These are phyloP conservation scores for Phalangium opilio DNA, from an alignment of 2,888 invertebrate genomes.

Conservation along the genomic window DNA sequence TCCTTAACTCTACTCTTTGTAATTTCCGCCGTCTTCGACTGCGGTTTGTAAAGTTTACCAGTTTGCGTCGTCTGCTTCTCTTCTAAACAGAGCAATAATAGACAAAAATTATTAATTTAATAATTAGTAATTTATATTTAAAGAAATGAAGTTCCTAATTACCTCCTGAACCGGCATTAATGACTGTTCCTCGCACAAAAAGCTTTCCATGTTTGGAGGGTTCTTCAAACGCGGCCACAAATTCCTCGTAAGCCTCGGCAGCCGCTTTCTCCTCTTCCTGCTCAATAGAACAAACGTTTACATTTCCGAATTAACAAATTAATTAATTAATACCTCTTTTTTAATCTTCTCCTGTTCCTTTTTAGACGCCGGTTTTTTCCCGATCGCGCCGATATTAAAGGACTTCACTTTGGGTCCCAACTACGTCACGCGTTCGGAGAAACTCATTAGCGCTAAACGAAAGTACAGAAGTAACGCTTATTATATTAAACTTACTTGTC, in stretches of 20 bases:
- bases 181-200: constrained; percentile 96
- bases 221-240: constrained; percentile 92
- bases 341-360: constrained; percentile 59
- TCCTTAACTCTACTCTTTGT: constrained; percentile 13
- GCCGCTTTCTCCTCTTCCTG: constrained; percentile 32
- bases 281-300: background rate
- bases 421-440: too few relatives aligned
- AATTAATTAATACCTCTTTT: constrained; percentile 53
- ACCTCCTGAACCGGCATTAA: constrained; percentile 86
- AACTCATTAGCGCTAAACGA: too few relatives aligned
- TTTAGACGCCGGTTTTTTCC: constrained; percentile 44
- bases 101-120: background rate
- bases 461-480: too few relatives aligned
- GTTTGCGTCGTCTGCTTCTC: constrained; percentile 68
- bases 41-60: constrained; percentile 79
- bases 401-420: constrained; percentile 47
- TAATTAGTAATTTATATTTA: constrained; percentile 1
- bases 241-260: constrained; percentile 75
- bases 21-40: constrained; percentile 17
- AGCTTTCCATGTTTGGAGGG: constrained; percentile 60
- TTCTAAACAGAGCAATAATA: constrained; percentile 42
- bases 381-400: constrained; percentile 57
- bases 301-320: background rate
- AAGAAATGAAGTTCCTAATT: constrained; percentile 19
- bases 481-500: too few relatives aligned